Base-by-base conservation (phyloP, 1,140 invertebrate species). In the Coelopa frigida region DNA sequence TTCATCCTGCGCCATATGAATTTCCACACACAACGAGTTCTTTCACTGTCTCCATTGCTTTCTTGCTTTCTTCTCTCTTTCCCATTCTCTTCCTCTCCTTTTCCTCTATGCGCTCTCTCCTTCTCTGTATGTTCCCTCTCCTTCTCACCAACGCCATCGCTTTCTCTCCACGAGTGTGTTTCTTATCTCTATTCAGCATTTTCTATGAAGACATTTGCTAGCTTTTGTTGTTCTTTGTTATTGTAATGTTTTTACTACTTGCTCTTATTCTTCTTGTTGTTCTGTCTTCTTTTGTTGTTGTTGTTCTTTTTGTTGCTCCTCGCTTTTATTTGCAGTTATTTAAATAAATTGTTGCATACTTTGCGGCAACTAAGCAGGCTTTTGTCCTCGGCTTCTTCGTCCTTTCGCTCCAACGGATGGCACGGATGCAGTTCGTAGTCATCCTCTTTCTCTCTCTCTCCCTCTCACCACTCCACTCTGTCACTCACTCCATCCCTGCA, bases 331-430 rank as follows among this genome's bases (percentile, higher is more conserved):
- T 42, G 40, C 32, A 29, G 27, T 42, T 42, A 32, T 44, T 44
- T 22, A 20, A n/a, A n/a, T n/a, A 44, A 44, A 44, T 44, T 44
- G 42, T n/a, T n/a, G n/a, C n/a, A n/a, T n/a, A n/a, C n/a, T n/a
- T n/a, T n/a, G n/a, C n/a, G n/a, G n/a, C n/a, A n/a, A n/a, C n/a
- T n/a, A n/a, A n/a, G n/a, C n/a, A n/a, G n/a, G n/a, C n/a, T n/a
- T n/a, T n/a, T n/a, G n/a, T n/a, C n/a, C n/a, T n/a, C n/a, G n/a
- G n/a, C n/a, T n/a, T n/a, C n/a, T n/a, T n/a, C n/a, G n/a, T 33
- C 27, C 42, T 44, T 44, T 44, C 35, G 42, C 42, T 18, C 26
- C 42, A 44, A 44, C 35, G n/a, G n/a, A n/a, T n/a, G n/a, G n/a
- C n/a, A n/a, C n/a, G n/a, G n/a, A n/a, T n/a, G n/a, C n/a, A n/a